phyloP scores from a whole-genome alignment of 2,113 vertebrate species.

The Serinus canaria region DNA sequence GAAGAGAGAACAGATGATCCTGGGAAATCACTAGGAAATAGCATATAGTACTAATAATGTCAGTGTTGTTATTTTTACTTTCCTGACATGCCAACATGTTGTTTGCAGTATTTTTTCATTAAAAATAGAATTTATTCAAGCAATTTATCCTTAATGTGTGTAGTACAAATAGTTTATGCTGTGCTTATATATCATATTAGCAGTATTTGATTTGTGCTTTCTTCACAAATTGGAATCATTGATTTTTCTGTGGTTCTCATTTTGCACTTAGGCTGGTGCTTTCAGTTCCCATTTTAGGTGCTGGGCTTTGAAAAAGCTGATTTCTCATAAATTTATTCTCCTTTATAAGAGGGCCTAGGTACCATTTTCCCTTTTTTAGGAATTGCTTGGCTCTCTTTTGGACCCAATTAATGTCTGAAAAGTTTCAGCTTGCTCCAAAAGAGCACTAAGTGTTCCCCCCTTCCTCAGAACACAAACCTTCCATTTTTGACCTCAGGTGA shows the following conservation, averaged over 20 bases:
- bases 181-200: conserved; percentile 70
- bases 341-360: neutral
- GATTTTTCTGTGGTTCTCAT: conserved; percentile 63
- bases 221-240: conserved; percentile 70
- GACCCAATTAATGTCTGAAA: neutral
- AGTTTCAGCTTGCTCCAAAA: neutral
- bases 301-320: neutral
- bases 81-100: conserved; percentile 62
- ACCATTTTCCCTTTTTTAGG: neutral
- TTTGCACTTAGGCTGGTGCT: conserved; percentile 26
- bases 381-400: neutral
- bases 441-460: neutral
- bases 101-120: conserved; percentile 71
- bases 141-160: conserved; percentile 71
- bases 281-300: conserved; percentile 3
- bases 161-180: conserved; percentile 62
- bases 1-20: conserved; percentile 5
- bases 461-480: neutral
- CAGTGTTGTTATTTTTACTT: conserved; percentile 72
- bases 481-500: neutral
- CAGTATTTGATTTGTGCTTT: conserved; percentile 65
- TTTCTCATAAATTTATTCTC: neutral
- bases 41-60: conserved; percentile 21
- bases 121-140: conserved; percentile 77
- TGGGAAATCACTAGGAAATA: conserved; percentile 49